phyloP scores from a whole-genome alignment of 2,888 invertebrate genomes.

The Tenthredo amoena region DNA sequence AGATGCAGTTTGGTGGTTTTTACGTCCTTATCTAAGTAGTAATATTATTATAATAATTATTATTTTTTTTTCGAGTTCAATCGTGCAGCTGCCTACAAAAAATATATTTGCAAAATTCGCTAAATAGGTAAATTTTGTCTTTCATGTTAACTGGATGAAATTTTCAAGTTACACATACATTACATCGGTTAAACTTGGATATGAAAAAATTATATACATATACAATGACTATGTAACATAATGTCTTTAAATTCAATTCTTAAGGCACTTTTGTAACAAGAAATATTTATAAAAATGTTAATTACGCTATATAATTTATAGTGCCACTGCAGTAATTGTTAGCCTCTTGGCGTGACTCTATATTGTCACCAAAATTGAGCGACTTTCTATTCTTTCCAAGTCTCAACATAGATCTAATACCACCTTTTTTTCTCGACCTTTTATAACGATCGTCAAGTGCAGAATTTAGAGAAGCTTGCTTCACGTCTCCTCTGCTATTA shows the following conservation, averaged over 20 bases:
- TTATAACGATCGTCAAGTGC: constrained; percentile 77
- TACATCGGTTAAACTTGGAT: constrained; percentile 49
- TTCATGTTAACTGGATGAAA: not conserved
- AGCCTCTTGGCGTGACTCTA: constrained; percentile 73
- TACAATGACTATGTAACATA: constrained; percentile 34
- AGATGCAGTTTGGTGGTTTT: constrained; percentile 48
- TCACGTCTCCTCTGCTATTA: constrained; percentile 84
- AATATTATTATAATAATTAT: not conserved
- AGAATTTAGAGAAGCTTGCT: constrained; percentile 89
- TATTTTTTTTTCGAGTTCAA: not conserved
- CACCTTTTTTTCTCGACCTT: constrained; percentile 74
- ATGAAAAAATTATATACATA: constrained; percentile 34
- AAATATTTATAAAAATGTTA: constrained; percentile 14
- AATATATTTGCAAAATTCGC: constrained; percentile 25
- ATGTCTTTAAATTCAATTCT: constrained; percentile 62
- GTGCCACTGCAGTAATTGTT: constrained; percentile 77
- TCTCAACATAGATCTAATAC: constrained; percentile 75
- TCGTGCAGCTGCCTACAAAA: constrained; percentile 10
- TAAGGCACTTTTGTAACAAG: constrained; percentile 77
- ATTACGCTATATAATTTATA: constrained; percentile 76
- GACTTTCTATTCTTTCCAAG: constrained; percentile 76
- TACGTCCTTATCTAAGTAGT: constrained; percentile 45
- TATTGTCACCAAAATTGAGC: constrained; percentile 75
- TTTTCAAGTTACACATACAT: not conserved
- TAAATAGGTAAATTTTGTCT: not conserved